Percentiles rank a stretch among this genome's conserved stretches.
Conservation (phyloP, 1,140 invertebrate species). For the Ganaspis sp. region DNA sequence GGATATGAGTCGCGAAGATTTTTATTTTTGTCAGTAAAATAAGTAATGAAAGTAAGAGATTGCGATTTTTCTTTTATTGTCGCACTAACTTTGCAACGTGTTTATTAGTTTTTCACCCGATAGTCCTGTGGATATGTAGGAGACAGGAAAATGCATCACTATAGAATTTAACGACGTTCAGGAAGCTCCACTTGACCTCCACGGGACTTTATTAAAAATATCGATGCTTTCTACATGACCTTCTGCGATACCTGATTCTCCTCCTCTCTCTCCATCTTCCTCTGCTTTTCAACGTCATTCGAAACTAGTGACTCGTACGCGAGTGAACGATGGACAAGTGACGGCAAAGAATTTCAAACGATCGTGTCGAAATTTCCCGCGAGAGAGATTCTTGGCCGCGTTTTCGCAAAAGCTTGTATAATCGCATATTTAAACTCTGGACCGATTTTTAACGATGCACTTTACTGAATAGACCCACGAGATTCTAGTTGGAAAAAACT, state of each 20-base stretch:
- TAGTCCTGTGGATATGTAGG: conserved; percentile 45
- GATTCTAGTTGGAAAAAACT: not conserved
- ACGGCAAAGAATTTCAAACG: conserved; percentile 20
- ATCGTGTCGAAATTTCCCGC: conserved; percentile 26
- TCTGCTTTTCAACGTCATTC: not conserved
- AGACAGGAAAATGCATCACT: conserved; percentile 52
- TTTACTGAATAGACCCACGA: conserved; percentile 3
- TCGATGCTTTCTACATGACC: not conserved
- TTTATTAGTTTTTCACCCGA: conserved; percentile 45
- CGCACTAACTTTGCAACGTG: conserved; percentile 50
- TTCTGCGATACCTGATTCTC: not conserved
- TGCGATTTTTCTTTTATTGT: conserved; percentile 53
- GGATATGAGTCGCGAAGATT: not conserved
- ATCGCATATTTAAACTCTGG: conserved; percentile 6
- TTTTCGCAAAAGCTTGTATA: conserved; percentile 15
- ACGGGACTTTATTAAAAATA: conserved; percentile 53
- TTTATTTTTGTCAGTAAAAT: not conserved
- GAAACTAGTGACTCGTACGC: not conserved
- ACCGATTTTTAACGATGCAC: conserved; percentile 22
- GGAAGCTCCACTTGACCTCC: conserved; percentile 41
- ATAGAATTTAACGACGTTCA: conserved; percentile 50
- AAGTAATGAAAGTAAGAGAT: conserved; percentile 47
- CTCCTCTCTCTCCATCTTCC: too few species aligned
- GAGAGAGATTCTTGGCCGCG: conserved; percentile 12
- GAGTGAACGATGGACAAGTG: not conserved